Conservation (phyloP, 2,888 invertebrate species). For the Synergus umbraculus region DNA sequence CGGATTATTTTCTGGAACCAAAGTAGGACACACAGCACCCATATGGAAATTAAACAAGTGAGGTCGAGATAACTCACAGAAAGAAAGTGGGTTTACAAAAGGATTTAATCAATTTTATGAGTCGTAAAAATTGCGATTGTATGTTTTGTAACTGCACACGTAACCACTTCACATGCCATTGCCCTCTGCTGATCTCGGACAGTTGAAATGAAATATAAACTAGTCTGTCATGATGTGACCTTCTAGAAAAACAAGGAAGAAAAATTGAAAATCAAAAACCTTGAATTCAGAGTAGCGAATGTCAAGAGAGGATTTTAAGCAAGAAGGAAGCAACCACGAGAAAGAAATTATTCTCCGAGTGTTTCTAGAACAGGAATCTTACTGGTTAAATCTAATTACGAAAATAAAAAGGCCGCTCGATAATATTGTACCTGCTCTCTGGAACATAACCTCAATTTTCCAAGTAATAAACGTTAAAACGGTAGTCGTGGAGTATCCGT, state of each 20-base stretch:
- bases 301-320: not conserved
- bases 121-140: conserved; percentile 14
- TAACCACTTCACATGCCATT: conserved; percentile 10
- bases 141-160: conserved; percentile 3
- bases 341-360: not conserved
- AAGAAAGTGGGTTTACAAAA: not conserved
- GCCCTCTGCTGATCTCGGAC: not conserved
- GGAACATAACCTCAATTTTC: conserved; percentile 28
- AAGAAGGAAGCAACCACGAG: not conserved
- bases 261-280: not conserved
- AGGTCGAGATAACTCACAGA: not conserved
- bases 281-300: not conserved
- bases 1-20: not conserved
- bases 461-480: not conserved
- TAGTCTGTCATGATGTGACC: not conserved
- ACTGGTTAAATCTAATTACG: conserved; percentile 3
- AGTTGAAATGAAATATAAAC: conserved; percentile 25
- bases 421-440: conserved; percentile 17
- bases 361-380: not conserved
- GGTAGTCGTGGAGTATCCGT: not conserved
- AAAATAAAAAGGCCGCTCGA: conserved; percentile 5
- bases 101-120: conserved; percentile 13
- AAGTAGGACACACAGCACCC: not conserved
- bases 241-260: not conserved
- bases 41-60: conserved; percentile 5